These are phyloP conservation scores for Gymnoscelis rufifasciata DNA, from an alignment of 2,888 invertebrate species.

Conservation along the genomic window DNA sequence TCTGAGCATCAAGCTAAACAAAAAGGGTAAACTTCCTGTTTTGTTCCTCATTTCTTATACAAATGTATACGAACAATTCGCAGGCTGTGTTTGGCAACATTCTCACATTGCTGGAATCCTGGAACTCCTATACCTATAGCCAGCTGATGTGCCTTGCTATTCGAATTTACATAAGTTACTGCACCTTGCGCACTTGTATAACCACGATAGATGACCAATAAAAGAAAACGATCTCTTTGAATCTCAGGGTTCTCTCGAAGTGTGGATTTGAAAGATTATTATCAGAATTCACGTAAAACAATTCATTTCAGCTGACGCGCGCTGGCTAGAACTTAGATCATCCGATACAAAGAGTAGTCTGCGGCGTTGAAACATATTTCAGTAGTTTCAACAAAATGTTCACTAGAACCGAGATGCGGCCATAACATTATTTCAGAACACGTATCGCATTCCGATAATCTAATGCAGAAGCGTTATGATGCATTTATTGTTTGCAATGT, in stretches of 20 bases:
- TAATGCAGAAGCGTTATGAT: conserved; percentile 67
- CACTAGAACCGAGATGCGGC: conserved; percentile 41
- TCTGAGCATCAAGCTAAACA: conserved; percentile 36
- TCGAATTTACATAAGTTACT: conserved; percentile 66
- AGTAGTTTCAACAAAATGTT: conserved; percentile 53
- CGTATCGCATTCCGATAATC: conserved; percentile 70
- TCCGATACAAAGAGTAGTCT: conserved; percentile 28
- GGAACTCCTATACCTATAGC: conserved; percentile 49
- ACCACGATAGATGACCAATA: conserved; percentile 15
- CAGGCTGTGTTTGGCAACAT: conserved; percentile 58
- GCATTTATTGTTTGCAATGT: conserved; percentile 68
- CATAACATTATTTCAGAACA: conserved; percentile 73
- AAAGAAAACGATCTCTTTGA: conserved; percentile 16
- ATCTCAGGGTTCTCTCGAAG: conserved; percentile 6
- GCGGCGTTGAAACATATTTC: conserved; percentile 44
- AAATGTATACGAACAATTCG: conserved; percentile 69
- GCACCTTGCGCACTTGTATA: conserved; percentile 35
- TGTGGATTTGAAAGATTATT: conserved; percentile 25
- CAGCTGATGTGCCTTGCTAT: conserved; percentile 50
- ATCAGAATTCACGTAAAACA: conserved; percentile 24
- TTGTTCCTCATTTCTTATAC: conserved; percentile 64
- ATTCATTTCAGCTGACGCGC: conserved; percentile 27
- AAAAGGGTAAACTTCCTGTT: conserved; percentile 53
- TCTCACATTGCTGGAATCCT: conserved; percentile 66
- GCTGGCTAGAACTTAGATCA: conserved; percentile 27